A percentile compares a stretch with the other conserved stretches of the same genome.
phyloP scores from a whole-genome alignment of 37 sponge, comb jelly and placozoan species.

The Aplysina aerophoba region DNA sequence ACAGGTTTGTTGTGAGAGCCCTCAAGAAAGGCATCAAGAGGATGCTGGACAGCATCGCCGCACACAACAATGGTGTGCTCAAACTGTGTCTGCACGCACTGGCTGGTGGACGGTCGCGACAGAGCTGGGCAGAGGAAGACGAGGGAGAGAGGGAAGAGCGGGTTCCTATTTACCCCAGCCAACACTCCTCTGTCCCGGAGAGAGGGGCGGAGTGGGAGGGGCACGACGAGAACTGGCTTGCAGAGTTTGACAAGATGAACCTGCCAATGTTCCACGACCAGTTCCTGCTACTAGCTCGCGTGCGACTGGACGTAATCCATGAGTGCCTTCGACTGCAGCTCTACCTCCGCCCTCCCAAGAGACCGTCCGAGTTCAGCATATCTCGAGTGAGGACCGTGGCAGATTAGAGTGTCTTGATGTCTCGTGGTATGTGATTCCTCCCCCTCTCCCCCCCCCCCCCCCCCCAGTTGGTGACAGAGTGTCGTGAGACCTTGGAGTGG shows the following conservation, averaged over 20 bases:
- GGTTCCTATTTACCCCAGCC: constrained; percentile 1
- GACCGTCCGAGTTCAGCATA: constrained; percentile 75
- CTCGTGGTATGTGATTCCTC: neutral
- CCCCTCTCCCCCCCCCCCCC: neutral
- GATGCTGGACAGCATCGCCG: constrained; percentile 34
- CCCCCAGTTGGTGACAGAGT: constrained; percentile 68
- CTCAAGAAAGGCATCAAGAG: constrained; percentile 68
- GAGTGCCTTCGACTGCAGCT: constrained; percentile 75
- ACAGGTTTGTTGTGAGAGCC: constrained; percentile 54
- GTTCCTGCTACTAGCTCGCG: constrained; percentile 68
- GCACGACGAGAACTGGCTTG: constrained; percentile 36
- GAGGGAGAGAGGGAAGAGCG: constrained; percentile 18
- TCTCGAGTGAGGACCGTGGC: constrained; percentile 47
- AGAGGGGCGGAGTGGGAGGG: neutral
- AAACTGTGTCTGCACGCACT: constrained; percentile 44
- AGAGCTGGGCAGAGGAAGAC: neutral
- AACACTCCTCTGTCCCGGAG: neutral
- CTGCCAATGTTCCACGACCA: constrained; percentile 65
- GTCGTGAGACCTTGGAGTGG: constrained; percentile 45
- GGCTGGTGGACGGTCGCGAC: neutral
- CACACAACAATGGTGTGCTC: constrained; percentile 34
- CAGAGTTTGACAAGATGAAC: constrained; percentile 67
- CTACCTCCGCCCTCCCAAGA: constrained; percentile 43
- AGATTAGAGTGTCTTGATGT: neutral
- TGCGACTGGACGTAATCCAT: constrained; percentile 88